phyloP scores from a whole-genome alignment of 2,888 invertebrate species.

The Morpho achilles region DNA sequence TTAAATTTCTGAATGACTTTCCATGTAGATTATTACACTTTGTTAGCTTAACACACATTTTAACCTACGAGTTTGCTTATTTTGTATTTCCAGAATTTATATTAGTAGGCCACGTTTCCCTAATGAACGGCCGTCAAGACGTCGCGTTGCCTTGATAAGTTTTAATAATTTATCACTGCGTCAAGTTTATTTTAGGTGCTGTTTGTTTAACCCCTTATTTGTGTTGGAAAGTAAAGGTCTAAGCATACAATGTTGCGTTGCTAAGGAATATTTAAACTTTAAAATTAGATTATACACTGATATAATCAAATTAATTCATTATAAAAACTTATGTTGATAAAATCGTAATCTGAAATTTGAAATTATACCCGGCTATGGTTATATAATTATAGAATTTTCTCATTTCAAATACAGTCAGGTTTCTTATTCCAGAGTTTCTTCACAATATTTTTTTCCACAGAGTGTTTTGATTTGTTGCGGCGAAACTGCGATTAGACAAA shows the following conservation, averaged over 20 bases:
- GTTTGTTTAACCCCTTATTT: conserved; percentile 28
- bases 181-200: conserved; percentile 33
- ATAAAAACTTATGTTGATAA: neutral
- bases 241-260: conserved; percentile 19
- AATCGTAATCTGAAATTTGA: no score
- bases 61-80: conserved; percentile 6
- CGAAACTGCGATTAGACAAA: no score
- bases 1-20: no score
- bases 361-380: no score
- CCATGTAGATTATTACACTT: neutral
- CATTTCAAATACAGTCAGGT: no score
- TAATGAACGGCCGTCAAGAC: conserved; percentile 33
- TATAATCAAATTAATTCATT: neutral
- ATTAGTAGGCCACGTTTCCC: conserved; percentile 27
- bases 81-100: conserved; percentile 8
- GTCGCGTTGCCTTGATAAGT: conserved; percentile 31
- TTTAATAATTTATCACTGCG: conserved; percentile 34
- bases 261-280: neutral
- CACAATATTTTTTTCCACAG: no score
- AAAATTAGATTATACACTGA: no score
- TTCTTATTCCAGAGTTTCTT: no score
- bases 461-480: no score
- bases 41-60: conserved; percentile 9
- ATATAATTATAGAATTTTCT: no score
- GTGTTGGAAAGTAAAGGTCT: conserved; percentile 24